Base-by-base conservation (phyloP, 2,888 invertebrate species). In the Sycophila texana region DNA sequence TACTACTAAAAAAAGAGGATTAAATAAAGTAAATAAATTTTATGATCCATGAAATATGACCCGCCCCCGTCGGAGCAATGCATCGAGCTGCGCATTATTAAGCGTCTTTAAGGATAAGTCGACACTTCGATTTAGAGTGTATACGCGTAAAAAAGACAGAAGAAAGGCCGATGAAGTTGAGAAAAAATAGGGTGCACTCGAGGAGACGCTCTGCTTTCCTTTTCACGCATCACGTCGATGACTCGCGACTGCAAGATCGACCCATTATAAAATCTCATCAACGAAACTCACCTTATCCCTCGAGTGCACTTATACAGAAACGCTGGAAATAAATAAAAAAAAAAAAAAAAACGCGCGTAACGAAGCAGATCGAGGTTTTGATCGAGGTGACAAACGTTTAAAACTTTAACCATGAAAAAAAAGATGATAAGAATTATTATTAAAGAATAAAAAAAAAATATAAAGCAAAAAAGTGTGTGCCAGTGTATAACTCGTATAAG, bases 401-500 rank as follows among this genome's bases (percentile, higher is more conserved):
- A 22, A 70, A 58, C 60, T 55, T 49, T n/a, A 68, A 65, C 20
- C 16, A 61, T n/a, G 51, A 76, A 76, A 61, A 70, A 71, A 77
- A 55, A 60, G 20, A 60, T 60, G 39, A 55, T 51, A 58, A 67
- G 26, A 22, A 71, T 58, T 68, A 39, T 63, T 57, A 73, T 39
- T 72, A 47, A 79, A 75, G 39, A 49, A 79, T 61, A 65, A 72
- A 72, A 53, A 53, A 72, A 49, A 60, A 58, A 49, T 51, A 67
- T 26, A n/a, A 70, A 49, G 71, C 7, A 65, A 77, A 74, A 74
- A 79, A 81, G 53, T 76, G 73, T 81, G 81, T 78, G 78, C 78
- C 78, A 81, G 75, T 78, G 79, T 81, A 76, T 79, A 80, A 77
- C 63, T 81, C 63, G 75, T 81, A 79, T 77, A 80, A 78, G 77